Base-by-base conservation (phyloP, 1,140 invertebrate species). In the Chymomyza costata region DNA sequence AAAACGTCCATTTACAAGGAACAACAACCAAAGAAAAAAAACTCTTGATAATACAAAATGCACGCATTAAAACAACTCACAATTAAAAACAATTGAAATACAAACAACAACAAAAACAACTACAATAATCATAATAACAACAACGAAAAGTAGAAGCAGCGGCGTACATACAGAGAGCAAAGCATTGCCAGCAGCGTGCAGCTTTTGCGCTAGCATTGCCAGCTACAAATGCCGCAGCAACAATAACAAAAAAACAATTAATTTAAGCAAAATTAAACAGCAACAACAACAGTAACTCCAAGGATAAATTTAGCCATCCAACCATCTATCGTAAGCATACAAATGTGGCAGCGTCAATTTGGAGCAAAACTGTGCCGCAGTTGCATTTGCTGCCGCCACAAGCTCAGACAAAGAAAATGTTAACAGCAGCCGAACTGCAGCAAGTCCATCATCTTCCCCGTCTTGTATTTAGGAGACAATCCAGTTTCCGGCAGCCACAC, bases 361-460 rank as follows among this genome's bases (percentile, higher is more conserved):
- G 30, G 28, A 49, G 57, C 57, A n/a, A 76, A 76, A 56, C 50
- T 50, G 63, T 54, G 71, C 64, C 71, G 71, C 62, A 66, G 66
- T 59, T 71, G 71, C 71, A 50, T 71, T 51, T 65, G 62, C 66
- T 67, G 64, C 54, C 73, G 73, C 44, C 44, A 64, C 57, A 76
- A 71, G n/a, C n/a, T n/a, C n/a, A n/a, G n/a, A 78, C 71, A 78
- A 76, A 76, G 71, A 63, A 71, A 60, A 70, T 78, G 49, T 30
- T 54, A 67, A 15, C 71, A 65, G 46, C 57, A 56, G 56, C 52
- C 25, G 6, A 19, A 47, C 35, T 40, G 41, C 43, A 47, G 16
- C 43, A 47, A 17, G 38, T n/a, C n/a, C n/a, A n/a, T n/a, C n/a
- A n/a, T n/a, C n/a, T n/a, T n/a, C n/a, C n/a, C n/a, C n/a, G n/a